Evolutionary conservation across 2,888 invertebrate species (phyloP).

Genomic region (Sarcophaga rosellei): DNA sequence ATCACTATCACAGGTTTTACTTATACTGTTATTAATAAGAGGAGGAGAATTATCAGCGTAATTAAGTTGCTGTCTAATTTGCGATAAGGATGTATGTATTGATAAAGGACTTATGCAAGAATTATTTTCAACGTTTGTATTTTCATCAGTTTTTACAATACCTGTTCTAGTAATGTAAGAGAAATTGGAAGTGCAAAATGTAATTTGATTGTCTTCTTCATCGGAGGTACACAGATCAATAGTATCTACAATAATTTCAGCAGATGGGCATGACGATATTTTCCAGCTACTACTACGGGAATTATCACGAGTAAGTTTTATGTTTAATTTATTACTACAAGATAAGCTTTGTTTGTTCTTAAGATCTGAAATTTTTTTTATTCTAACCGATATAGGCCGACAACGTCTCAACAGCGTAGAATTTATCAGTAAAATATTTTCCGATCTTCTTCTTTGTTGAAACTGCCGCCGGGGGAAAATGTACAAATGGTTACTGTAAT

Average conservation of each 20-base stretch:
- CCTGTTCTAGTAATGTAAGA: conserved; percentile 32
- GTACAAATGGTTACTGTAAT: conserved; percentile 77
- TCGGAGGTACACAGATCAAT: conserved; percentile 87
- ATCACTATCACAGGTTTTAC: conserved; percentile 19
- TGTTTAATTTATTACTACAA: conserved; percentile 76
- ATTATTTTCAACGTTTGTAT: conserved; percentile 26
- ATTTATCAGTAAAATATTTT: conserved; percentile 79
- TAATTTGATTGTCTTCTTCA: conserved; percentile 82
- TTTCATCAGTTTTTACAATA: conserved; percentile 3
- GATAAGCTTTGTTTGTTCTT: conserved; percentile 71
- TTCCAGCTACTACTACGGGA: conserved; percentile 79
- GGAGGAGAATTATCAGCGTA: conserved; percentile 12
- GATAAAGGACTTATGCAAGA: conserved; percentile 24
- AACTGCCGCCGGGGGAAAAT: conserved; percentile 80
- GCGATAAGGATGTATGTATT: conserved; percentile 23
- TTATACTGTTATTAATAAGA: conserved; percentile 28
- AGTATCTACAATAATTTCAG: conserved; percentile 82
- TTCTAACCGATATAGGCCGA: conserved; percentile 79
- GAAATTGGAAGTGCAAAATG: conserved; percentile 38
- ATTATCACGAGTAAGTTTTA: conserved; percentile 79
- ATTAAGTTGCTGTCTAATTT: conserved; percentile 32
- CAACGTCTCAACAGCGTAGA: conserved; percentile 79
- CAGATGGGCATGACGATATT: conserved; percentile 76
- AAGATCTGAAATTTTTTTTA: conserved; percentile 77
- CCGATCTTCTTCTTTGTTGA: conserved; percentile 76